Evolutionary conservation across 2,888 invertebrate genomes (phyloP).

Genomic region (Mactromeris polynyma): DNA sequence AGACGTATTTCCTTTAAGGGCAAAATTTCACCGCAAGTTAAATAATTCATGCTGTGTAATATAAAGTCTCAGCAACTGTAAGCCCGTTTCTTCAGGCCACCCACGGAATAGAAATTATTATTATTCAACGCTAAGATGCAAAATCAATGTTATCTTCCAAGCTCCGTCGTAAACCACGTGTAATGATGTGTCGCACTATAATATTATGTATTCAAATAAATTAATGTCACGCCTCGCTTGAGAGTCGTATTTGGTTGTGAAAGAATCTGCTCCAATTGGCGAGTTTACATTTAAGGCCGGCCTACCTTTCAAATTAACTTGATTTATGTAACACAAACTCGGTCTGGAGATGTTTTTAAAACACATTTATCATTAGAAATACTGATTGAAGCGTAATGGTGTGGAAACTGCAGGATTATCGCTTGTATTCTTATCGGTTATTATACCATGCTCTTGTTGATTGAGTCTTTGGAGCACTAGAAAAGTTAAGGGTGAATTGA

Average conservation of each 20-base stretch:
- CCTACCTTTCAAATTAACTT: slow-evolving; percentile 57
- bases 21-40: slow-evolving; percentile 6
- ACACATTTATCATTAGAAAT: slow-evolving; percentile 42
- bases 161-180: slow-evolving; percentile 30
- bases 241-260: neutral
- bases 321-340: slow-evolving; percentile 54
- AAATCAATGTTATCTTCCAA: slow-evolving; percentile 44
- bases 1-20: neutral
- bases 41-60: neutral
- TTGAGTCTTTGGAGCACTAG: neutral
- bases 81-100: slow-evolving; percentile 24
- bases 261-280: slow-evolving; percentile 16
- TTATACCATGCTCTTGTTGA: neutral
- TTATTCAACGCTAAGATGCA: slow-evolving; percentile 1
- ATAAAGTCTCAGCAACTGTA: neutral
- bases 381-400: slow-evolving; percentile 19
- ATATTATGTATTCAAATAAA: slow-evolving; percentile 50
- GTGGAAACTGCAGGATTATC: slow-evolving; percentile 17
- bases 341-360: slow-evolving; percentile 33
- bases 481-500: neutral
- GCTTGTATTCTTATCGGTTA: neutral
- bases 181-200: slow-evolving; percentile 29
- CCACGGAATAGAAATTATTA: slow-evolving; percentile 14
- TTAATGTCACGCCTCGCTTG: slow-evolving; percentile 32
- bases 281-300: slow-evolving; percentile 19